Percentiles rank a stretch among this genome's conserved stretches.
Evolutionary conservation across 2,888 invertebrate genomes (phyloP).

Genomic region (Erebia epiphron): DNA sequence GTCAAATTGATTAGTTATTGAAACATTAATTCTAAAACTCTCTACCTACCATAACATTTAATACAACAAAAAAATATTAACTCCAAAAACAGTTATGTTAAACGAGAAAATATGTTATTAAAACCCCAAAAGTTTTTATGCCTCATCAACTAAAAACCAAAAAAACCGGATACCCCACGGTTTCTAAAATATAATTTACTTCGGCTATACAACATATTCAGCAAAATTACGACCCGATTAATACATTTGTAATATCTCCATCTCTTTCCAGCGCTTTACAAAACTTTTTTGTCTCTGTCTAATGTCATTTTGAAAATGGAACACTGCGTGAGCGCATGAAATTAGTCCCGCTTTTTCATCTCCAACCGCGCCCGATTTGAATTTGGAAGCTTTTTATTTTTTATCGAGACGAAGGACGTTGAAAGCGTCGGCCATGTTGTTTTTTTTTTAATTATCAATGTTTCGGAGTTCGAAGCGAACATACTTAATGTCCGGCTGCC

Average conservation of each 20-base stretch:
- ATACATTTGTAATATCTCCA: slow-evolving; percentile 69
- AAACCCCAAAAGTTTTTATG: slow-evolving; percentile 35
- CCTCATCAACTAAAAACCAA: slow-evolving; percentile 21
- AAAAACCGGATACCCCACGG: slow-evolving; percentile 35
- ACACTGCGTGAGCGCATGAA: slow-evolving; percentile 73
- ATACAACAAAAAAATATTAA: neutral
- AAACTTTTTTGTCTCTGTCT: slow-evolving; percentile 45
- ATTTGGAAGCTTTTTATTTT: slow-evolving; percentile 66
- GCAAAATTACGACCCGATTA: slow-evolving; percentile 77
- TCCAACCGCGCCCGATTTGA: slow-evolving; percentile 74
- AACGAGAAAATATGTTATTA: slow-evolving; percentile 36
- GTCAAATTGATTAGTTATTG: slow-evolving; percentile 12
- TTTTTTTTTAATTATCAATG: slow-evolving; percentile 69
- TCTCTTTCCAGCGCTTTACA: slow-evolving; percentile 46
- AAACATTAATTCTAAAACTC: slow-evolving; percentile 13
- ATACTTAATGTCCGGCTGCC: slow-evolving; percentile 45
- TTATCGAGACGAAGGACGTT: slow-evolving; percentile 58
- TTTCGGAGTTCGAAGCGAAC: slow-evolving; percentile 49
- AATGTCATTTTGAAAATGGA: slow-evolving; percentile 73
- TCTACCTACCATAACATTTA: neutral
- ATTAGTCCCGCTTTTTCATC: slow-evolving; percentile 78
- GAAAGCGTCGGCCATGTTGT: slow-evolving; percentile 68
- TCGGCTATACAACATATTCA: slow-evolving; percentile 69
- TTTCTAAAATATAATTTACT: slow-evolving; percentile 48
- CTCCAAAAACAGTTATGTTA: slow-evolving; percentile 20